Conservation (phyloP, 2,797 vertebrate genomes). For the Cephalopachus bancanus region DNA sequence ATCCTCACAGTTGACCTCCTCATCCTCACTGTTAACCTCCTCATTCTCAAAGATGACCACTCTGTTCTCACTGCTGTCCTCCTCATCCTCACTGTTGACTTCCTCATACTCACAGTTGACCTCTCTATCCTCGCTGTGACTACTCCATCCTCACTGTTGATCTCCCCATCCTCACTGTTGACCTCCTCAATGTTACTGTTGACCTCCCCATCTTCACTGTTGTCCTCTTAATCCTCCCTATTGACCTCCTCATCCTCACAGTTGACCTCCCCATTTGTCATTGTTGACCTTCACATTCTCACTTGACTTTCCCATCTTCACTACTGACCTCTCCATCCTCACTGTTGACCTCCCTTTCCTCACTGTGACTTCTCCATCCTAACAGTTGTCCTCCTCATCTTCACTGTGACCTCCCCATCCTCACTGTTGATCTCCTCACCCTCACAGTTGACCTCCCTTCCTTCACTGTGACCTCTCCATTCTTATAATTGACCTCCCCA, state of each 20-base stretch:
- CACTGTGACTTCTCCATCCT: neutral
- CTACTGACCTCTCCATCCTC: neutral
- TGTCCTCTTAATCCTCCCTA: neutral
- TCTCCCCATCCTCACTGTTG: neutral
- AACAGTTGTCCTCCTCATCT: neutral
- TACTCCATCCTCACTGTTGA: neutral
- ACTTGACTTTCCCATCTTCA: neutral
- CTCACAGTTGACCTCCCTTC: neutral
- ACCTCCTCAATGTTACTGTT: no score
- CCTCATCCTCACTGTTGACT: neutral
- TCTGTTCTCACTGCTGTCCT: neutral
- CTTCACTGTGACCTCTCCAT: neutral
- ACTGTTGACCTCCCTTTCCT: neutral
- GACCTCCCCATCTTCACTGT: neutral
- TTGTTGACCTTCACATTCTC: no score
- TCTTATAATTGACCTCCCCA: neutral
- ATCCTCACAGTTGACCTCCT: accelerated
- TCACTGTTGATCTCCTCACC: neutral
- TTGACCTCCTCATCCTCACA: neutral
- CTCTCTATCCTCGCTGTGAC: neutral
- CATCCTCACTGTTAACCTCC: accelerated
- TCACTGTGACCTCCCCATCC: neutral
- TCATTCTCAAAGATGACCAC: no score
- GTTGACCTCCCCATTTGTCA: no score
- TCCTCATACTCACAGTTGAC: neutral